phyloP scores from a whole-genome alignment of 2,888 invertebrate genomes.

The Nemoura dubitans region DNA sequence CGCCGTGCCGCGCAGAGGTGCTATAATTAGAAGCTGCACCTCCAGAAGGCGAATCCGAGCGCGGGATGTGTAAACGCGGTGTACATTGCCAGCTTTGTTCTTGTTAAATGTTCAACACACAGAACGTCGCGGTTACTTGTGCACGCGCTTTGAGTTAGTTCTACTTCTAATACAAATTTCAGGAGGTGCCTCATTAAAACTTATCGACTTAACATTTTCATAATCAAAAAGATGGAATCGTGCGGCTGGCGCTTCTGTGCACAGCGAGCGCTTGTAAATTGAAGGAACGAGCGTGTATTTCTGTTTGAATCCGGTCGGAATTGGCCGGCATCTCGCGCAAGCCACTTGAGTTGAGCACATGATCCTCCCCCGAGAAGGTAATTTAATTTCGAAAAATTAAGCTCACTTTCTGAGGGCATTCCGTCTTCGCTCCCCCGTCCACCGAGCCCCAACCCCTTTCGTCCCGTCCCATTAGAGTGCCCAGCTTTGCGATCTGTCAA shows the following conservation, averaged over 20 bases:
- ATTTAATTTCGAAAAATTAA: slow-evolving; percentile 7
- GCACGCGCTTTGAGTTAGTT: neutral
- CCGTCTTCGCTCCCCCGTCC: neutral
- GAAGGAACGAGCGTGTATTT: neutral
- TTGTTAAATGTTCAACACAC: neutral
- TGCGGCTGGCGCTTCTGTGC: neutral
- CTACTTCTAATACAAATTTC: neutral
- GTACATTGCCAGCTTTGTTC: neutral
- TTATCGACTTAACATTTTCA: neutral
- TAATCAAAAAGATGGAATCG: neutral
- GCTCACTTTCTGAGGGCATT: neutral
- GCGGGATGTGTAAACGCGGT: neutral
- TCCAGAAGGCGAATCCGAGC: neutral
- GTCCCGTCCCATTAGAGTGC: neutral
- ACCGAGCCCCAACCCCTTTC: neutral
- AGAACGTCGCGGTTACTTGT: neutral
- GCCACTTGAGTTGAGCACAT: slow-evolving; percentile 12
- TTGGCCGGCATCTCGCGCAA: neutral
- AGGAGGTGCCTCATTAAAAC: neutral
- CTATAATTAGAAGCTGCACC: neutral
- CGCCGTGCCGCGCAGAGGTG: neutral
- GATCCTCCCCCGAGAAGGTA: neutral
- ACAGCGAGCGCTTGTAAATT: neutral
- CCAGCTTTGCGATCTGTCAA: slow-evolving; percentile 12
- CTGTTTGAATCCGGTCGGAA: neutral